Conservation (phyloP, 2,113 vertebrate genomes). For the Takifugu flavidus region DNA sequence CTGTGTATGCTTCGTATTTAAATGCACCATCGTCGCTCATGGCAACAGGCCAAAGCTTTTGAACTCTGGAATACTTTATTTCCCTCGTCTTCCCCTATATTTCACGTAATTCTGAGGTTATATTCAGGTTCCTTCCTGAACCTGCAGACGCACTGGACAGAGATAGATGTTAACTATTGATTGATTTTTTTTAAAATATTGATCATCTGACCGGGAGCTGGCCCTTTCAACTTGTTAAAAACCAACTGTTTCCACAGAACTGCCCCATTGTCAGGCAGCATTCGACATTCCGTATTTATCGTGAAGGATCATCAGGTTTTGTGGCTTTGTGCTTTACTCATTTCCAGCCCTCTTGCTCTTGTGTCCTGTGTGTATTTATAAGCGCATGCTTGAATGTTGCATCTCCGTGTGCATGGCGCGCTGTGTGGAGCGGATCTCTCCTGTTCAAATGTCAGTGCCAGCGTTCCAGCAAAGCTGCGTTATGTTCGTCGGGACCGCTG, state of each 20-base stretch:
- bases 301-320: neutral
- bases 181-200: constrained; percentile 10
- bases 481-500: constrained; percentile 66
- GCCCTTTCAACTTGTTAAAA: constrained; percentile 4
- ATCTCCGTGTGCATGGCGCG: constrained; percentile 33
- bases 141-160: neutral
- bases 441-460: constrained; percentile 59
- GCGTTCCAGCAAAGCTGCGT: constrained; percentile 54
- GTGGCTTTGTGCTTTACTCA: neutral
- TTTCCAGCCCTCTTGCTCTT: constrained; percentile 2
- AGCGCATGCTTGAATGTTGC: constrained; percentile 24
- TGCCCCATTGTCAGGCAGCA: neutral
- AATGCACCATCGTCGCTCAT: constrained; percentile 15
- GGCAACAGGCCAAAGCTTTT: neutral
- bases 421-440: constrained; percentile 24
- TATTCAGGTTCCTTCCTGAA: too few relatives aligned
- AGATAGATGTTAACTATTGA: constrained; percentile 22
- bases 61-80: too few relatives aligned
- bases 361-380: constrained; percentile 14
- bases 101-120: too few relatives aligned
- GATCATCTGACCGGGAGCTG: neutral
- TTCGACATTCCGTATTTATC: too few relatives aligned
- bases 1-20: constrained; percentile 15
- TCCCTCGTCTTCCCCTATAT: too few relatives aligned
- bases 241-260: neutral